These are phyloP conservation scores for Cotesia congregata DNA, from an alignment of 2,888 invertebrate species.

Conservation along the genomic window DNA sequence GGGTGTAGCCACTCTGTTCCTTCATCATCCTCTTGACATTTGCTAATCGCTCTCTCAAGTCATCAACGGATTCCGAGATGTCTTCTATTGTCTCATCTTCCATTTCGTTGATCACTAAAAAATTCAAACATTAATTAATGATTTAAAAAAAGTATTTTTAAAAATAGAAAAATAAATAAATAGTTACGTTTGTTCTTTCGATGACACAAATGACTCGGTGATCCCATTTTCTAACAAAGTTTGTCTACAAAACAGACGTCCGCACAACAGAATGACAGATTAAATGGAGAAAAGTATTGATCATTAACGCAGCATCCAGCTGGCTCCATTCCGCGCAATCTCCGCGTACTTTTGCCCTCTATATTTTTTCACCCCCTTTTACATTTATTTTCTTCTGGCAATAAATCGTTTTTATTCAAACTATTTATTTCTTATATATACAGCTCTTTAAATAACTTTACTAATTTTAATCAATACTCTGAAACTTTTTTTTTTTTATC, in stretches of 20 bases:
- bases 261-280: neutral
- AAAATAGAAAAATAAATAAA: conserved; percentile 1
- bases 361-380: neutral
- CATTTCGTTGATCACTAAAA: conserved; percentile 49
- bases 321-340: conserved; percentile 31
- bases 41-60: conserved; percentile 81
- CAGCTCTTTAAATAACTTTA: no score
- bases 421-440: neutral
- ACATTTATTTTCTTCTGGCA: neutral
- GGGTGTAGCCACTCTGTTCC: conserved; percentile 75
- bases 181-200: conserved; percentile 35
- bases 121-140: conserved; percentile 42
- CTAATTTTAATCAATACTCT: no score
- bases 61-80: conserved; percentile 82
- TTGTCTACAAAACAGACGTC: neutral
- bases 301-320: conserved; percentile 26
- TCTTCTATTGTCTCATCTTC: conserved; percentile 61
- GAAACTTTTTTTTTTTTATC: no score
- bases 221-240: conserved; percentile 16
- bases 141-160: neutral
- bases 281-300: conserved; percentile 33
- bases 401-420: neutral
- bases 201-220: conserved; percentile 37
- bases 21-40: conserved; percentile 88
- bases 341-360: conserved; percentile 9